phyloP scores from a whole-genome alignment of 2,888 invertebrate species.

The Saturnia pavonia region DNA sequence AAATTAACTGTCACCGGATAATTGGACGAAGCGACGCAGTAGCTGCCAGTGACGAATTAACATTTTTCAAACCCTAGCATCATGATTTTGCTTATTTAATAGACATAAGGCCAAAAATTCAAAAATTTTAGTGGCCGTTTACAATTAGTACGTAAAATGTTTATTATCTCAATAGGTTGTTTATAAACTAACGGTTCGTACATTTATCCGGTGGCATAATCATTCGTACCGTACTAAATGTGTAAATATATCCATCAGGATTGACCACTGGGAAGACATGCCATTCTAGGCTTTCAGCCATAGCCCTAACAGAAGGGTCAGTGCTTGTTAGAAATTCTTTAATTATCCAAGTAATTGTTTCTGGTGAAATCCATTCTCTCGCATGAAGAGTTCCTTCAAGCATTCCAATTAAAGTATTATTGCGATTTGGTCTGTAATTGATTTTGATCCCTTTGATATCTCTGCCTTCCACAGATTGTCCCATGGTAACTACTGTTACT shows the following conservation, averaged over 20 bases:
- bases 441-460: constrained; percentile 80
- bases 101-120: too few species aligned
- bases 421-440: constrained; percentile 63
- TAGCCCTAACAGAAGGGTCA: constrained; percentile 73
- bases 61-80: too few species aligned
- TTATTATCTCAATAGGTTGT: too few species aligned
- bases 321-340: constrained; percentile 85
- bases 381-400: constrained; percentile 86
- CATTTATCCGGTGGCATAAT: too few species aligned
- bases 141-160: too few species aligned
- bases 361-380: constrained; percentile 88
- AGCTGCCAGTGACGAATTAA: too few species aligned
- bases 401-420: constrained; percentile 70
- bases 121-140: too few species aligned
- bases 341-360: constrained; percentile 85
- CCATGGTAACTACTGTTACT: constrained; percentile 78
- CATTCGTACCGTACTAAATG: constrained; percentile 80
- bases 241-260: constrained; percentile 88
- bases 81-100: too few species aligned
- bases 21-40: too few species aligned
- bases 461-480: constrained; percentile 82
- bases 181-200: too few species aligned
- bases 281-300: constrained; percentile 88
- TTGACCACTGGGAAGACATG: constrained; percentile 88
- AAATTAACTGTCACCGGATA: too few species aligned